Base-by-base conservation (phyloP, 2,797 vertebrate genomes). In the Iguana delicatissima region DNA sequence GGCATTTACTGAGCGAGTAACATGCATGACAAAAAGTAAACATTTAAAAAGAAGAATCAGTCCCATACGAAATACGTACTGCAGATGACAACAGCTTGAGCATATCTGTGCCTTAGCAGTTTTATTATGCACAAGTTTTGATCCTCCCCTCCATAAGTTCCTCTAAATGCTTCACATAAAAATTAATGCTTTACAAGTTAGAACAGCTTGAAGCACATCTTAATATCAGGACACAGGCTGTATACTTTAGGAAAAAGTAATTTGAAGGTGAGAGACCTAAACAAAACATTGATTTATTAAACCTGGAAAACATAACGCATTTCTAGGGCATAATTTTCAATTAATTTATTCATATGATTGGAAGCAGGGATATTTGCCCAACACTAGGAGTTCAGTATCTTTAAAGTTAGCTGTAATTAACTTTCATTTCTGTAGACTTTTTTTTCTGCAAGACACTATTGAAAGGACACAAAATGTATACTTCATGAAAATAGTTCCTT, bases 381-480 rank as follows among this genome's bases (percentile, higher is more conserved):
- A 84, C 89, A 80, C 87, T 91, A 95, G 85, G 67, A 90, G 89
- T 89, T 92, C 89, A 64, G 89, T 85, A 86, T 84, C 87, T 67
- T 92, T 84, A 92, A 94, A 92, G 92, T 92, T 91, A 93, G 77
- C 69, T 84, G 86, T 93, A 96, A 95, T 94, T 93, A 95, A 92
- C 91, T 72, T 38, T 3, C 85, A 92, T 92, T 95, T 85, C 81
- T 84, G 16, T 26, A 42, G 50, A n/a, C n/a, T 46, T 46, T 50
- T 42, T 90, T 79, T 92, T 72, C 64, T 72, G 18, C 35, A 55
- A 85, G 42, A 67, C n/a, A 85, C 62, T 18, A 79, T 13, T 79
- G 62, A 85, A 69, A 89, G 81, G 42, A 32, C 59, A 80, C 20
- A 67, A 52, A 6, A 20, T 59, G 13, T 55, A 79, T 18, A 57